phyloP scores from a whole-genome alignment of 2,888 invertebrate species.

The Arctia plantaginis region DNA sequence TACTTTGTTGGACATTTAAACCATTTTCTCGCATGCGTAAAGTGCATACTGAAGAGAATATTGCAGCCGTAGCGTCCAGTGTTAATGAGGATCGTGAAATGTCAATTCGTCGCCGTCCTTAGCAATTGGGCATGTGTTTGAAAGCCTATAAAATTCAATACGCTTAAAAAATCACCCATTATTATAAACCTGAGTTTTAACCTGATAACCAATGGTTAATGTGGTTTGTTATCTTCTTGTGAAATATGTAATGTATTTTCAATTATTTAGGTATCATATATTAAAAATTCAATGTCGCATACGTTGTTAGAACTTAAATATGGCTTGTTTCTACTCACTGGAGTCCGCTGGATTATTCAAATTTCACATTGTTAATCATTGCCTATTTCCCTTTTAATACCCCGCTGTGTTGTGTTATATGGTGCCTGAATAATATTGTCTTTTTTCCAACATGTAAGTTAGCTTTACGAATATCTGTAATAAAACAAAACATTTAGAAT shows the following conservation, averaged over 20 bases:
- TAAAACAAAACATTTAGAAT: neutral
- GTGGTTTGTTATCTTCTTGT: neutral
- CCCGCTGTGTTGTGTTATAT: constrained; percentile 36
- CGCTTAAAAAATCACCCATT: too few relatives aligned
- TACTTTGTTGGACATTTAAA: too few relatives aligned
- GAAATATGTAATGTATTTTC: neutral
- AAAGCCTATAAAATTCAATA: too few relatives aligned
- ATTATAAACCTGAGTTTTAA: neutral
- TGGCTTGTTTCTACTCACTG: constrained; percentile 54
- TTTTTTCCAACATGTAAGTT: neutral
- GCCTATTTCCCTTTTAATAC: constrained; percentile 61
- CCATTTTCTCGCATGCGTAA: too few relatives aligned
- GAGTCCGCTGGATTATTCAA: constrained; percentile 66
- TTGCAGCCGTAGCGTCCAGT: too few relatives aligned
- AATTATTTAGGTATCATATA: neutral
- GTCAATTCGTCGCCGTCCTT: too few relatives aligned
- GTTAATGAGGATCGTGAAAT: too few relatives aligned
- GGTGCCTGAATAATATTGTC: constrained; percentile 15
- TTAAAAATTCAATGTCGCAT: constrained; percentile 14
- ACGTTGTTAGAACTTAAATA: constrained; percentile 33
- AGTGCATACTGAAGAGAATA: too few relatives aligned
- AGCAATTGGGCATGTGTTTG: too few relatives aligned
- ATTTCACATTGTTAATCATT: constrained; percentile 65
- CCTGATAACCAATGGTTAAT: neutral
- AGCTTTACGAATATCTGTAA: neutral